phyloP scores from a whole-genome alignment of 1,140 invertebrate genomes.

The Musca domestica region DNA sequence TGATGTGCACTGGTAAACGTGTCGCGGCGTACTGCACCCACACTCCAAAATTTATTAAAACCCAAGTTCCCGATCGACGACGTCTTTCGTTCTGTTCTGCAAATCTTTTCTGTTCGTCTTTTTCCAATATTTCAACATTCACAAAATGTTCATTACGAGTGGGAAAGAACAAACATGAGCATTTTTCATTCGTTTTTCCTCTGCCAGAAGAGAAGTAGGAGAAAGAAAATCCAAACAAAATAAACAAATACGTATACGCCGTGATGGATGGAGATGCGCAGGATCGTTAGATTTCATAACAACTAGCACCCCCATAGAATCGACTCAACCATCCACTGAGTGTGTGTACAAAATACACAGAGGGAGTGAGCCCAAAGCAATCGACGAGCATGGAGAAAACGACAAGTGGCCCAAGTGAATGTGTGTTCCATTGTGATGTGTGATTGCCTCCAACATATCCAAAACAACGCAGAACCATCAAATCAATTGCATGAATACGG shows the following conservation, averaged over 20 bases:
- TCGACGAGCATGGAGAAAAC: no score
- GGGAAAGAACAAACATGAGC: not conserved
- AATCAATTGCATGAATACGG: no score
- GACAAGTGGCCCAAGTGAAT: no score
- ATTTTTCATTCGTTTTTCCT: no score
- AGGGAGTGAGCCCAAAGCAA: no score
- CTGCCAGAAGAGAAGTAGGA: no score
- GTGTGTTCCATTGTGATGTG: no score
- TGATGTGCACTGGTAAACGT: conserved; percentile 43
- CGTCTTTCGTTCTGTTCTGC: not conserved
- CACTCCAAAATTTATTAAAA: conserved; percentile 40
- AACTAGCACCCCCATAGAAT: conserved; percentile 15
- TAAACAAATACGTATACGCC: conserved; percentile 5
- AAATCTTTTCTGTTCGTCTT: conserved; percentile 2
- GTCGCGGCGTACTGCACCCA: conserved; percentile 52
- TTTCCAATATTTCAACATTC: conserved; percentile 15
- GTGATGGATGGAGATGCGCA: conserved; percentile 9
- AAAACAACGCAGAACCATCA: no score
- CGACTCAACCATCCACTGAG: not conserved
- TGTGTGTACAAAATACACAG: no score
- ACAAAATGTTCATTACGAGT: not conserved
- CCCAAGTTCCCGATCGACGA: conserved; percentile 3
- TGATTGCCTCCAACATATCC: no score
- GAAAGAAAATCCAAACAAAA: conserved; percentile 4
- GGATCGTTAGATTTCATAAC: conserved; percentile 9